A percentile compares a stretch with the other conserved stretches of the same genome.
These are phyloP conservation scores for Calameuta idolon DNA, from an alignment of 2,888 invertebrate species.

Conservation along the genomic window DNA sequence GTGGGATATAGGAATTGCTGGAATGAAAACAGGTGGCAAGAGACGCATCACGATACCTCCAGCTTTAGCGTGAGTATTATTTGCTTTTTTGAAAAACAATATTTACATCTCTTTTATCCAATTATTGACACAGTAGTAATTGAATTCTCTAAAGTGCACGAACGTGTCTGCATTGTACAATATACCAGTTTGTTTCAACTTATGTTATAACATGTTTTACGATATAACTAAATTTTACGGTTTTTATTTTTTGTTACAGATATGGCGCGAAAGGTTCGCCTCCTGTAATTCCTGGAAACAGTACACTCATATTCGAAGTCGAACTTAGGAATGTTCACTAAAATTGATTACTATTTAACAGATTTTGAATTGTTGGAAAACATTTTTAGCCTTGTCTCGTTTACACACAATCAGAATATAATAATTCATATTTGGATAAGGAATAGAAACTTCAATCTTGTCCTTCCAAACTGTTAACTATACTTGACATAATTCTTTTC, in stretches of 20 bases:
- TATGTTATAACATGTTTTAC: background rate
- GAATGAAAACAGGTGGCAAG: constrained; percentile 96
- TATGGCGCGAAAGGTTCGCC: constrained; percentile 83
- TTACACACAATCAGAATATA: background rate
- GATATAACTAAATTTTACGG: constrained; percentile 6
- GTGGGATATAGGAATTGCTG: constrained; percentile 89
- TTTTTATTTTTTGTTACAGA: constrained; percentile 66
- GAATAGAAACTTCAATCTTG: background rate
- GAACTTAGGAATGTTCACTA: constrained; percentile 86
- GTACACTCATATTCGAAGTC: constrained; percentile 89
- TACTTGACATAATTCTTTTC: too few relatives aligned
- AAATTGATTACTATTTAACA: constrained; percentile 11
- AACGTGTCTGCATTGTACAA: too few relatives aligned
- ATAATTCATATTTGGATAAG: background rate
- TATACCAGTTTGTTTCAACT: background rate
- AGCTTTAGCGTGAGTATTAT: constrained; percentile 81
- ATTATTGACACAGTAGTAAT: too few relatives aligned
- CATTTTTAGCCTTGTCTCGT: background rate
- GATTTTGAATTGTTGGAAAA: too few relatives aligned
- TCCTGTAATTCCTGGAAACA: constrained; percentile 89
- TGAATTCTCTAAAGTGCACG: too few relatives aligned
- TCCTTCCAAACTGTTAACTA: background rate
- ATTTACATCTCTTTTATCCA: too few relatives aligned
- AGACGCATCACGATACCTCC: constrained; percentile 87
- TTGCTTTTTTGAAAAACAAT: background rate